Evolutionary conservation across 2,113 vertebrate genomes (phyloP).

Genomic region (Tor tambroides): DNA sequence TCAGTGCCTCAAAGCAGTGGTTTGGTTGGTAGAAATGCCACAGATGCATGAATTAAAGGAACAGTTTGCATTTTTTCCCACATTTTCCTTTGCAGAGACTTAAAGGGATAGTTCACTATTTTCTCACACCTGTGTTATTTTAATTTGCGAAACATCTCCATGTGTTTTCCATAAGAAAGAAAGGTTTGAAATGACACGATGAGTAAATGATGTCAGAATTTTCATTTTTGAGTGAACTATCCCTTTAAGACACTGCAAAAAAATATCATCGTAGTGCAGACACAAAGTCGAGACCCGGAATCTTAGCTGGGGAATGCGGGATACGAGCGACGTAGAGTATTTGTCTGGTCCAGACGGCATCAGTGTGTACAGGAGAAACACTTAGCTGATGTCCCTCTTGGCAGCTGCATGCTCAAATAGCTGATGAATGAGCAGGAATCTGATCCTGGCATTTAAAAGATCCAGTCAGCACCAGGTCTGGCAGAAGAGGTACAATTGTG

Average conservation of each 20-base stretch:
- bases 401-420: slow-evolving; percentile 29
- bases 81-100: too few species aligned
- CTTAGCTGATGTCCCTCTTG: slow-evolving; percentile 24
- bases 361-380: slow-evolving; percentile 4
- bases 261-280: not conserved
- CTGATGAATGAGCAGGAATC: slow-evolving; percentile 34
- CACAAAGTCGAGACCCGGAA: not conserved
- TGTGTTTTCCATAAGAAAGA: not conserved
- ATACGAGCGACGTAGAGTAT: not conserved
- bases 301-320: slow-evolving; percentile 3
- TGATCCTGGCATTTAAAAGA: slow-evolving; percentile 38
- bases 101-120: not conserved
- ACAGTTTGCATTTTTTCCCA: not conserved
- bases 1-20: not conserved
- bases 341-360: slow-evolving; percentile 31
- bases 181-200: not conserved
- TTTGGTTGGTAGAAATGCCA: not conserved
- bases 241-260: not conserved
- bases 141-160: not conserved
- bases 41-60: not conserved
- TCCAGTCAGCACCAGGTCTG: not conserved
- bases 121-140: not conserved
- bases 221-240: not conserved
- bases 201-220: not conserved
- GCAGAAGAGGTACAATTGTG: not conserved